Conservation (phyloP, 2,113 vertebrate genomes). For the Cyprinodon tularosa region DNA sequence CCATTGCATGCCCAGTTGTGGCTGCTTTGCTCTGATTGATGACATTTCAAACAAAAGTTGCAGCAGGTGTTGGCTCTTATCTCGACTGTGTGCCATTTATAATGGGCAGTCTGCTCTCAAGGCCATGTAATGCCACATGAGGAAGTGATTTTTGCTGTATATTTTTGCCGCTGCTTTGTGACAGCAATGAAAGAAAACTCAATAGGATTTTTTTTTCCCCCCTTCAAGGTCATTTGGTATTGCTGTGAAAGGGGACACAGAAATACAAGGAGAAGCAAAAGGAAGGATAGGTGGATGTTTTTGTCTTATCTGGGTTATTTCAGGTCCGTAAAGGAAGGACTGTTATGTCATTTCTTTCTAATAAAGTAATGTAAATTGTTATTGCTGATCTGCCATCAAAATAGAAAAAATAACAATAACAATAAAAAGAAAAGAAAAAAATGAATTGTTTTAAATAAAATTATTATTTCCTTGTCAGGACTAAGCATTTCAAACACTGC, state of each 20-base stretch:
- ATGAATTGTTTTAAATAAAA: neutral
- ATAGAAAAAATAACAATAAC: too few species aligned
- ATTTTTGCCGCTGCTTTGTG: slow-evolving; percentile 2
- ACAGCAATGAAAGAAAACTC: slow-evolving; percentile 13
- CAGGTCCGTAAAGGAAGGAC: neutral
- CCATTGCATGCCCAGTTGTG: slow-evolving; percentile 14
- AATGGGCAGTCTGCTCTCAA: slow-evolving; percentile 17
- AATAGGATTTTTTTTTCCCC: neutral
- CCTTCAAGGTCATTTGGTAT: neutral
- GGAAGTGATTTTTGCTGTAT: slow-evolving; percentile 31
- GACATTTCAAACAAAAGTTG: slow-evolving; percentile 15
- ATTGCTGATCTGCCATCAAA: neutral
- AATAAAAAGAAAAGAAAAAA: too few species aligned
- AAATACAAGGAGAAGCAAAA: neutral
- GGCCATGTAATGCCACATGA: slow-evolving; percentile 18
- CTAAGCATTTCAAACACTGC: too few species aligned
- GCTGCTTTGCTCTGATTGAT: slow-evolving; percentile 19
- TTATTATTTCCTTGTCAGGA: neutral
- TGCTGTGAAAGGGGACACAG: too few species aligned
- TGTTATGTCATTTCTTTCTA: neutral
- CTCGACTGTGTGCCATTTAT: slow-evolving; percentile 32
- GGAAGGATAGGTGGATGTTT: neutral
- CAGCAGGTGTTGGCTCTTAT: slow-evolving; percentile 33
- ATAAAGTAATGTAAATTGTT: neutral
- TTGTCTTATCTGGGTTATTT: neutral